Evolutionary conservation across 1,140 invertebrate genomes (phyloP).

Genomic region (Drosophila ogumai): DNA sequence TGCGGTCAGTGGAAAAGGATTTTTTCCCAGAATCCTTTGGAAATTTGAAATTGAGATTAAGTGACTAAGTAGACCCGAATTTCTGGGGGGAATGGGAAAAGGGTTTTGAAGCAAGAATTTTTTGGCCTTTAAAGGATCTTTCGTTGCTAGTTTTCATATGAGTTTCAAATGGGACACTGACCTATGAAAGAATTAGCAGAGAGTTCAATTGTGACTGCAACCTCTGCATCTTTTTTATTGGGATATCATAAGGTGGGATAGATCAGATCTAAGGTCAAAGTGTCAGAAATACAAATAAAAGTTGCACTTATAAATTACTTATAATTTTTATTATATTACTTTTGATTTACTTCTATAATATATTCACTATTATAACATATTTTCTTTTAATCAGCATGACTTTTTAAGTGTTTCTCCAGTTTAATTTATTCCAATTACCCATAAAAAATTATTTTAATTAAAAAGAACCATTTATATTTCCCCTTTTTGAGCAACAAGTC

Average conservation of each 20-base stretch:
- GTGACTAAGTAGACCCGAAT: conserved; percentile 33
- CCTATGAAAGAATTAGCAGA: conserved; percentile 12
- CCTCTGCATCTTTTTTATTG: neutral
- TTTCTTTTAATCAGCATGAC: neutral
- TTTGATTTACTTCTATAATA: neutral
- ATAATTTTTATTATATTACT: too few relatives aligned
- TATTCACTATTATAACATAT: neutral
- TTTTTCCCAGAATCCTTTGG: conserved; percentile 35
- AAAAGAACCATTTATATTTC: conserved; percentile 14
- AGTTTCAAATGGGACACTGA: conserved; percentile 40
- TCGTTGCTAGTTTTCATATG: neutral
- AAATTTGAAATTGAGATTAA: conserved; percentile 25
- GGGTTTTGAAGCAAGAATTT: too few relatives aligned
- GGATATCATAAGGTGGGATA: neutral
- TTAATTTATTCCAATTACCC: conserved; percentile 2
- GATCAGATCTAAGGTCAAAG: neutral
- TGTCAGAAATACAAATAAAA: neutral
- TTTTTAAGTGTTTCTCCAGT: neutral
- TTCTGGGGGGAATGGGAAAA: neutral
- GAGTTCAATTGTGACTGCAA: conserved; percentile 25
- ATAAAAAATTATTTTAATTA: conserved; percentile 15
- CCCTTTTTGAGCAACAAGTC: conserved; percentile 1
- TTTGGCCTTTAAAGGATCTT: conserved; percentile 11
- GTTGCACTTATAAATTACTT: neutral
- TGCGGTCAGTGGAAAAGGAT: conserved; percentile 43